A percentile compares a stretch with the other conserved stretches of the same genome.
Conservation (phyloP, 2,797 vertebrate species). For the Chelmon rostratus region DNA sequence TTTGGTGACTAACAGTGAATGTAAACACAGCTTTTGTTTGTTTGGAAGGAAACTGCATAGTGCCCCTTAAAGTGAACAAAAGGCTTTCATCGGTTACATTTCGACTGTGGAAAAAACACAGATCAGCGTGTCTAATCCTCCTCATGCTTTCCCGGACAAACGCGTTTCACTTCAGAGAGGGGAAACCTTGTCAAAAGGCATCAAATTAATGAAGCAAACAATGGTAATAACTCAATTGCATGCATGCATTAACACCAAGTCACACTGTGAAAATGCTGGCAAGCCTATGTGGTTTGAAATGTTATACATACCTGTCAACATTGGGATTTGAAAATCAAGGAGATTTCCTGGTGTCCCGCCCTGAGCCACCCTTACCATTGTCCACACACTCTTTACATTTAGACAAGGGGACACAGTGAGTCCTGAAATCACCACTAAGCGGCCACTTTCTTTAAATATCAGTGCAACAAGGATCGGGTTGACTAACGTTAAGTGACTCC, state of each 20-base stretch:
- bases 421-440: too few relatives aligned
- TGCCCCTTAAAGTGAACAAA: neutral
- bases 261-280: conserved; percentile 20
- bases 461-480: too few relatives aligned
- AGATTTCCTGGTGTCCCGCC: too few relatives aligned
- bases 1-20: neutral
- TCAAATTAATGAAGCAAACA: conserved; percentile 15
- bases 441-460: too few relatives aligned
- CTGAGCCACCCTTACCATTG: too few relatives aligned
- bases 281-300: neutral
- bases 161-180: conserved; percentile 26
- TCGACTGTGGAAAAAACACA: neutral
- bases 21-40: conserved; percentile 8
- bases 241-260: conserved; percentile 37
- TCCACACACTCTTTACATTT: too few relatives aligned
- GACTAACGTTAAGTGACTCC: too few relatives aligned
- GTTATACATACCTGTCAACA: neutral
- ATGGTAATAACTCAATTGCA: conserved; percentile 48
- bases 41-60: neutral
- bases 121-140: neutral
- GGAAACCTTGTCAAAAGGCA: neutral
- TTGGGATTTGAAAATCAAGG: too few relatives aligned
- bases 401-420: too few relatives aligned
- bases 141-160: conserved; percentile 19
- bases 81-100: conserved; percentile 9